Percentiles rank a stretch among this genome's conserved stretches.
phyloP scores from a whole-genome alignment of 1,140 invertebrate species.

The Drosophila orosa region DNA sequence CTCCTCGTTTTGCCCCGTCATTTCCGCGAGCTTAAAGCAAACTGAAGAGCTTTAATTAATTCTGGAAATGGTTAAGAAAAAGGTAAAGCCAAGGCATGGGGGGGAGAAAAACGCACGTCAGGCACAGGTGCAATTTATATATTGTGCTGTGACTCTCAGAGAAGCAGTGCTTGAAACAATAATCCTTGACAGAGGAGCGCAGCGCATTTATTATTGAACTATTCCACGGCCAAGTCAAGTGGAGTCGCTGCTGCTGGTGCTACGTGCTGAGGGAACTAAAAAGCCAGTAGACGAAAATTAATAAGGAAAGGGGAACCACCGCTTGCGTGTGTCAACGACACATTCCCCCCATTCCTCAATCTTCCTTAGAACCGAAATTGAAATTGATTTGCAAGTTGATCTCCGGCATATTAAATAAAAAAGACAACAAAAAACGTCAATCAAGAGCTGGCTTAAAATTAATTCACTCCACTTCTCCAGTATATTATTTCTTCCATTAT shows the following conservation, averaged over 20 bases:
- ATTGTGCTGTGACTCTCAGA: constrained; percentile 3
- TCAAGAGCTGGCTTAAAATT: constrained; percentile 36
- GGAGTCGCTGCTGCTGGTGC: constrained; percentile 51
- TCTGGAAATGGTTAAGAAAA: constrained; percentile 22
- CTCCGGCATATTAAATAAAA: constrained; percentile 70
- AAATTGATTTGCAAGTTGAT: constrained; percentile 75
- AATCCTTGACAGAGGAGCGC: constrained; percentile 74
- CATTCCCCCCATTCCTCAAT: background rate
- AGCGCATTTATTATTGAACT: constrained; percentile 80
- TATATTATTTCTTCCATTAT: background rate
- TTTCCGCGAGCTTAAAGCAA: constrained; percentile 53
- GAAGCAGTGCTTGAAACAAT: constrained; percentile 67
- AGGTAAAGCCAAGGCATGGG: background rate
- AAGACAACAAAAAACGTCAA: constrained; percentile 2
- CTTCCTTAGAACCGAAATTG: constrained; percentile 38
- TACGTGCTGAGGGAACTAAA: constrained; percentile 60
- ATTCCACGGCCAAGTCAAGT: constrained; percentile 61
- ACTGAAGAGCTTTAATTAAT: constrained; percentile 69
- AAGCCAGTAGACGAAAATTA: constrained; percentile 21
- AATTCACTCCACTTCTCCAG: constrained; percentile 3
- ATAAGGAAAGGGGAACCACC: constrained; percentile 14
- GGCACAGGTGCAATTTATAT: constrained; percentile 80
- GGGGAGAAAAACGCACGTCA: constrained; percentile 39
- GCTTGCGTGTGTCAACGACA: constrained; percentile 42
- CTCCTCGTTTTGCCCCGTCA: constrained; percentile 36